Evolutionary conservation across 92 coral and sea anemone genomes (phyloP), one percentile per base, ranked within the genome.

Genomic region (Heteractis magnifica): DNA sequence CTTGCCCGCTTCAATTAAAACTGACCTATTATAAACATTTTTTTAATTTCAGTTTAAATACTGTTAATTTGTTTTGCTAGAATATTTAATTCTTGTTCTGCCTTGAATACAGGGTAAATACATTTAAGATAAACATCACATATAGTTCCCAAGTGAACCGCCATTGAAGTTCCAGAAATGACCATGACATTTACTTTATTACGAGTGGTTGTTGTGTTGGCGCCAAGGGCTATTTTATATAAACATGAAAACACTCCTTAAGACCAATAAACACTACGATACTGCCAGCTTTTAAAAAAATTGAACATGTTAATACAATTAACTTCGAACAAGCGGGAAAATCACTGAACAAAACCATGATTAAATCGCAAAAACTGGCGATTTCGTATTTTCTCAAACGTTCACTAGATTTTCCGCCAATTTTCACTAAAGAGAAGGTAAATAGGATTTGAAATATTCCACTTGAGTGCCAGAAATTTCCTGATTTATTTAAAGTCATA

Each of bases 61-160:
- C 73, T 26, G 73, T 68, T 68, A 68, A 68, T 68, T 68, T 68
- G 73, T 68, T 68, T 68, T 20, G 73, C 16, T 10, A 68, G 44
- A 5, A 2, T 68, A 8, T 48, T 68, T 10, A 68, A 68, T 68
- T 20, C 23, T 21, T 26, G 12, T 21, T 19, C 72, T 58, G 13
- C 71, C 26, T 9, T 64, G n/a, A 64, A 23, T 20, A 68, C 15
- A 14, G 49, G 73, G 18, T 68, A 48, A 68, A 68, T 68, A 68
- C 49, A 48, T 26, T 14, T 16, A 68, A 41, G 9, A 68, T 68
- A 68, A 68, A 68, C 73, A 68, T 21, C 49, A 68, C 58, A 34
- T 34, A 2, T n/a, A 23, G 64, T 7, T 62, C 12, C 70, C 20
- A 8, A 18, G 70, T 23, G 70, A 62, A 23, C 70, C 44, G 44